phyloP scores from a whole-genome alignment of 2,113 vertebrate genomes.

The Archocentrus centrarchus region DNA sequence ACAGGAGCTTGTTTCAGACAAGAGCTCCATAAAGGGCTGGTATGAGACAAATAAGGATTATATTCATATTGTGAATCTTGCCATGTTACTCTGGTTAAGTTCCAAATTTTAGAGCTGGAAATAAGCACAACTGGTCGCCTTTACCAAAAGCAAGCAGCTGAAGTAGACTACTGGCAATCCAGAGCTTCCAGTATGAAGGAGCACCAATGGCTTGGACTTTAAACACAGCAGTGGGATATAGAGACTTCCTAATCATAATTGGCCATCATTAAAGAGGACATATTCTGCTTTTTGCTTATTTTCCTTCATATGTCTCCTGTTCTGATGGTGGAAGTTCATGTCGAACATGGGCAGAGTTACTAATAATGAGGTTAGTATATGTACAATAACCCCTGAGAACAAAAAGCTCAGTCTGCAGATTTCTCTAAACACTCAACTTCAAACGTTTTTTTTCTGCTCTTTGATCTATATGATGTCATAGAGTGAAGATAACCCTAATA shows the following conservation, averaged over 20 bases:
- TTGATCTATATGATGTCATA: not conserved
- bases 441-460: not conserved
- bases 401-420: not conserved
- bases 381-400: not conserved
- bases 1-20: not conserved
- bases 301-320: not conserved
- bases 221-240: not conserved
- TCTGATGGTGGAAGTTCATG: not conserved
- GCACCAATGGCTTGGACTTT: not conserved
- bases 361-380: not conserved
- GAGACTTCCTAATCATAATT: not conserved
- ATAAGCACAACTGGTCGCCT: not conserved
- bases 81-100: not conserved
- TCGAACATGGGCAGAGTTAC: not conserved
- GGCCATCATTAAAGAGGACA: not conserved
- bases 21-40: fast-evolving
- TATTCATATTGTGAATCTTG: fast-evolving
- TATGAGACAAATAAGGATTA: not conserved
- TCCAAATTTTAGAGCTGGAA: not conserved
- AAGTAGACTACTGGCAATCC: not conserved
- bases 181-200: not conserved
- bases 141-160: not conserved
- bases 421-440: not conserved
- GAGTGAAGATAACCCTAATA: not conserved
- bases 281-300: not conserved